Conservation (phyloP, 1,140 invertebrate genomes). For the Chlorops oryzae region DNA sequence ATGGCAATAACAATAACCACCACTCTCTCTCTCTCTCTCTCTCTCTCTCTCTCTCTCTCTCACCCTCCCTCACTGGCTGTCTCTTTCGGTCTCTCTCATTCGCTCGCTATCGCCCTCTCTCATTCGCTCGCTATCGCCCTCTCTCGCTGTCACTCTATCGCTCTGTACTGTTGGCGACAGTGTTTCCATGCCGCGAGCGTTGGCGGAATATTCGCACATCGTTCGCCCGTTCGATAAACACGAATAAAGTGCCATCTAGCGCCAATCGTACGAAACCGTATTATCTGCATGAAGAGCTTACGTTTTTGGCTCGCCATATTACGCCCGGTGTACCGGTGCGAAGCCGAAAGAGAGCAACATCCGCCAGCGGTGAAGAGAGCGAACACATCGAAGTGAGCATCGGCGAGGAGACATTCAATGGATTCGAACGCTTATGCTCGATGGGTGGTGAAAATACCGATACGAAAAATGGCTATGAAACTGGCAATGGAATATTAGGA, state of each 20-base stretch:
- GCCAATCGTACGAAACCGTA: conserved; percentile 34
- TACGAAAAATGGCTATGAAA: conserved; percentile 12
- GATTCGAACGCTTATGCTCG: conserved; percentile 6
- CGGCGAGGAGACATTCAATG: conserved; percentile 17
- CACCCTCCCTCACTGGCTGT: no score
- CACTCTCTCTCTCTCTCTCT: no score
- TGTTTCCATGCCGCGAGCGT: conserved; percentile 33
- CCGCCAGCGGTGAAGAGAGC: conserved; percentile 12
- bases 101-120: no score
- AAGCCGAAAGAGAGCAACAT: conserved; percentile 15
- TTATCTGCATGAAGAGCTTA: conserved; percentile 29
- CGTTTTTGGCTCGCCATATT: conserved; percentile 31
- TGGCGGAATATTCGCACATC: conserved; percentile 38
- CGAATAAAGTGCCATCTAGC: conserved; percentile 20
- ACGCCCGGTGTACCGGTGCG: conserved; percentile 34
- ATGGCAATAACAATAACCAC: no score
- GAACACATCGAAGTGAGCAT: conserved; percentile 12
- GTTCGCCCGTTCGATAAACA: conserved; percentile 31
- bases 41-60: no score
- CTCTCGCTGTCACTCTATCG: no score
- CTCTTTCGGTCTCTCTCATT: no score
- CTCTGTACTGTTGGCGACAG: conserved; percentile 17
- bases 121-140: no score
- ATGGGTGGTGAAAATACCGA: conserved; percentile 15
- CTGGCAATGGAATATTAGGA: conserved; percentile 15